Evolutionary conservation across 2,888 invertebrate species (phyloP).

Genomic region (Rhogogaster chlorosoma): DNA sequence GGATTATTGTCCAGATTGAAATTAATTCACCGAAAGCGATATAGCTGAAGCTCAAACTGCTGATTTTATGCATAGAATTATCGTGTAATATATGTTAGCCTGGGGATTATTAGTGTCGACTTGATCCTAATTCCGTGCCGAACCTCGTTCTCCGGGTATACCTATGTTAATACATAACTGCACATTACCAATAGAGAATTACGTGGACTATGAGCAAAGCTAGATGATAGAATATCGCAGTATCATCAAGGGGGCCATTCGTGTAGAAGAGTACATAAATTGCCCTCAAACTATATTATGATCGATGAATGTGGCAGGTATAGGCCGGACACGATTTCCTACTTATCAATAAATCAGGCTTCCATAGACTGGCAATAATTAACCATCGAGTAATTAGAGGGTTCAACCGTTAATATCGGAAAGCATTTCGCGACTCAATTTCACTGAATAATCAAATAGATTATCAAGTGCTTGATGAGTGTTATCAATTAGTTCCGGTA

Average conservation of each 20-base stretch:
- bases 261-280: background rate
- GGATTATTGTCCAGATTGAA: background rate
- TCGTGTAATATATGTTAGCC: background rate
- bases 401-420: too few relatives aligned
- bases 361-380: background rate
- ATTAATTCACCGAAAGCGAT: background rate
- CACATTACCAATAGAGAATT: background rate
- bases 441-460: background rate
- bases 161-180: background rate
- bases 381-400: background rate
- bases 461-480: background rate
- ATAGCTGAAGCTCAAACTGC: background rate
- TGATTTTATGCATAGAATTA: conserved; percentile 3
- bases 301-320: background rate
- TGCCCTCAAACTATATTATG: background rate
- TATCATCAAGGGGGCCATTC: background rate
- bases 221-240: background rate
- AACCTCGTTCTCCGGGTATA: background rate
- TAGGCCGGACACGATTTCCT: background rate
- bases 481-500: background rate
- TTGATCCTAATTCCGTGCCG: conserved; percentile 20
- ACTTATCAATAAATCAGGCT: background rate
- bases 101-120: background rate
- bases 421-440: background rate
- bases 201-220: background rate